Evolutionary conservation across 1,140 invertebrate species (phyloP).

Genomic region (Luehdorfia chinensis): DNA sequence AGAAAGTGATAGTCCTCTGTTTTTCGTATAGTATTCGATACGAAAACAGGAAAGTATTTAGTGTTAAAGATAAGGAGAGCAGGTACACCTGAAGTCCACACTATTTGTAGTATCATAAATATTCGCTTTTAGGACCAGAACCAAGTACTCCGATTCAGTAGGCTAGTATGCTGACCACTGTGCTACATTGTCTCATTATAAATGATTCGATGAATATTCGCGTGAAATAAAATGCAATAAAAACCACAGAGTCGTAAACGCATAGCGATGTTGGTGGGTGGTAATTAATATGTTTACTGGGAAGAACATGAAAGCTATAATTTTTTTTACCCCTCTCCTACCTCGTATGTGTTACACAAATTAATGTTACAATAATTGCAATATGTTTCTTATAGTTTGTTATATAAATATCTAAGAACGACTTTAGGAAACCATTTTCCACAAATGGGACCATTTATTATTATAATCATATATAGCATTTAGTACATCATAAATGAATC

Average conservation of each 20-base stretch:
- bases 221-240: slow-evolving; percentile 4
- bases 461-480: slow-evolving; percentile 4
- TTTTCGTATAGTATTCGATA: too few relatives aligned
- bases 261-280: slow-evolving; percentile 8
- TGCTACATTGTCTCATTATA: too few relatives aligned
- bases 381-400: not conserved
- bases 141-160: not conserved
- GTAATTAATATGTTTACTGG: slow-evolving; percentile 1
- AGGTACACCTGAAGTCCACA: not conserved
- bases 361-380: slow-evolving; percentile 7
- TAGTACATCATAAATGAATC: not conserved
- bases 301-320: slow-evolving; percentile 4
- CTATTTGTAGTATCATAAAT: not conserved
- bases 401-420: too few relatives aligned
- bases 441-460: not conserved
- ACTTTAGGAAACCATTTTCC: not conserved
- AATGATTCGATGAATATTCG: not conserved
- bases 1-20: too few relatives aligned
- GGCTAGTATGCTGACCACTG: not conserved
- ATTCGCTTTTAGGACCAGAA: not conserved
- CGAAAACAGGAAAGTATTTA: too few relatives aligned
- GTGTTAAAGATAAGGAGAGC: too few relatives aligned
- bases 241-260: slow-evolving; percentile 1
- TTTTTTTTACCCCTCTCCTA: too few relatives aligned
- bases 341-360: slow-evolving; percentile 4